Evolutionary conservation across 2,888 invertebrate species (phyloP).

Genomic region (Melangyna quadrimaculata): DNA sequence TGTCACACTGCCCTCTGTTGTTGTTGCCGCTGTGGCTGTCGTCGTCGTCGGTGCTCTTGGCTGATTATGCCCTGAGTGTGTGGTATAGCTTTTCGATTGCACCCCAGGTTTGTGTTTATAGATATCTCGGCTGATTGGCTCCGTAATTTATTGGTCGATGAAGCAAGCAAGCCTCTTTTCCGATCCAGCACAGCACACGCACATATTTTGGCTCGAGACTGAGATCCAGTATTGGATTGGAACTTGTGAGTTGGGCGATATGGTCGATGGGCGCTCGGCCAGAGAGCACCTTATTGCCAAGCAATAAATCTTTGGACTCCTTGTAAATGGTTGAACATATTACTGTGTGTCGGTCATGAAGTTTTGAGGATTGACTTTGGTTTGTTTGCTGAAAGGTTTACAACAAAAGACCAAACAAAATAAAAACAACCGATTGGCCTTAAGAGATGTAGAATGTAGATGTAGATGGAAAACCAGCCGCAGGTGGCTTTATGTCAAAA

Average conservation of each 20-base stretch:
- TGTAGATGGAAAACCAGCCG: constrained; percentile 7
- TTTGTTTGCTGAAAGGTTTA: constrained; percentile 42
- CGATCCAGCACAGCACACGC: constrained; percentile 20
- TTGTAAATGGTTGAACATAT: constrained; percentile 59
- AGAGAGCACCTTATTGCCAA: constrained; percentile 63
- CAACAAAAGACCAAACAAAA: not conserved
- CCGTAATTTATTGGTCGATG: constrained; percentile 58
- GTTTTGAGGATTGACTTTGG: constrained; percentile 57
- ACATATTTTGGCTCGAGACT: not conserved
- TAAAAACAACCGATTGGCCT: not conserved
- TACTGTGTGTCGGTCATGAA: constrained; percentile 60
- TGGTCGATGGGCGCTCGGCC: not conserved
- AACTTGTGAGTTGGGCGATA: not conserved
- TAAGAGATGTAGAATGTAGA: too few relatives aligned
- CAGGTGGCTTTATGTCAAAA: constrained; percentile 45
- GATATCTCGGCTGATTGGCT: constrained; percentile 69
- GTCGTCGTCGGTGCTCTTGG: constrained; percentile 28
- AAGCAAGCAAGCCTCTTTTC: constrained; percentile 44
- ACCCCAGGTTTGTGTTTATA: constrained; percentile 57
- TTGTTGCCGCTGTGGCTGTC: not conserved
- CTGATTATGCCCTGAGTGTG: constrained; percentile 28
- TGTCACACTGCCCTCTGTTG: not conserved
- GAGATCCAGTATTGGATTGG: not conserved
- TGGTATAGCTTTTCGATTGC: constrained; percentile 59
- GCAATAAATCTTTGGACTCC: constrained; percentile 62